A percentile compares a stretch with the other conserved stretches of the same genome.
phyloP scores from a whole-genome alignment of 2,888 invertebrate species.

The Ormyrus pomaceus region DNA sequence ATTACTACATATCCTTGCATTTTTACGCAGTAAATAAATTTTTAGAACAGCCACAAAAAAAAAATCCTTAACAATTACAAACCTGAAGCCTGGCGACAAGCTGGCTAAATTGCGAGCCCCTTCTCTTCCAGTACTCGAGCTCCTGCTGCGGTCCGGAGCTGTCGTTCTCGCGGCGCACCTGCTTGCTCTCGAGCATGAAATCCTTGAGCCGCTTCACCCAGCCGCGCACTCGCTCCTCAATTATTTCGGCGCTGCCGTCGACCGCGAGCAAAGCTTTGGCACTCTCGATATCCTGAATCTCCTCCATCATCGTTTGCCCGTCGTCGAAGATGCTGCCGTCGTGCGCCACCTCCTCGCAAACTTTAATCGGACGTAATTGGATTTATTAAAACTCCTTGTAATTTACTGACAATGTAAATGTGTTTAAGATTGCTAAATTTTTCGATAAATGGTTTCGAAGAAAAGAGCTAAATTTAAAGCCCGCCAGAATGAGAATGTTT shows the following conservation, averaged over 20 bases:
- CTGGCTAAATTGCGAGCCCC: conserved; percentile 95
- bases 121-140: conserved; percentile 96
- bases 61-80: neutral
- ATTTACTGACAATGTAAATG: too few relatives aligned
- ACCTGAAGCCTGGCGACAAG: conserved; percentile 86
- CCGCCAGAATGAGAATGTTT: neutral
- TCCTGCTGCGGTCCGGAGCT: conserved; percentile 96
- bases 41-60: neutral
- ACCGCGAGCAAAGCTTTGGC: conserved; percentile 81
- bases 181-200: conserved; percentile 91
- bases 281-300: conserved; percentile 81
- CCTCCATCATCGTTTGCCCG: conserved; percentile 80
- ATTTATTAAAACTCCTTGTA: too few relatives aligned
- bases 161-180: conserved; percentile 93
- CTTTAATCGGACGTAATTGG: conserved; percentile 69
- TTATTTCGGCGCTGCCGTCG: conserved; percentile 79
- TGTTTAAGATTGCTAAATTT: too few relatives aligned
- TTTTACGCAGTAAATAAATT: neutral
- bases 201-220: conserved; percentile 91
- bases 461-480: too few relatives aligned
- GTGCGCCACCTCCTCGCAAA: conserved; percentile 90
- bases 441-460: too few relatives aligned
- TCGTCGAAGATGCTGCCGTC: conserved; percentile 88
- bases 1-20: too few relatives aligned
- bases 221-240: conserved; percentile 85